Percentiles rank a stretch among this genome's conserved stretches.
Conservation (phyloP, 2,888 invertebrate species). For the Taphrorychus bicolor region DNA sequence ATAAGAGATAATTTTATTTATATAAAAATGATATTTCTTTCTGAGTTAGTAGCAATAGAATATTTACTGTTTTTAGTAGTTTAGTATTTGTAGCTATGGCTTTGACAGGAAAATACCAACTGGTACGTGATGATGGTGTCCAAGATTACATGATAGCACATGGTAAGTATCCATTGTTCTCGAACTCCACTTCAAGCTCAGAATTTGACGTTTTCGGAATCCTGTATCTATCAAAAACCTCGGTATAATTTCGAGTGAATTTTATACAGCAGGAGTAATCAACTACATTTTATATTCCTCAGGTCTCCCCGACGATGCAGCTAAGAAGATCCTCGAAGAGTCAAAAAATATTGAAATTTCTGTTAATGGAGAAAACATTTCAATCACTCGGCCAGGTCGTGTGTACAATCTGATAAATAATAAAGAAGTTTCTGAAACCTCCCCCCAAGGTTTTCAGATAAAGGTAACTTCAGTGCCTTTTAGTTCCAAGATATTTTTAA, state of each 20-base stretch:
- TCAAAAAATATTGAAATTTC: slow-evolving; percentile 8
- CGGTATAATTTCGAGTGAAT: no score
- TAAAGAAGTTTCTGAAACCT: slow-evolving; percentile 1
- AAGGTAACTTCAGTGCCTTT: slow-evolving; percentile 2
- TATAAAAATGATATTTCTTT: slow-evolving; percentile 1
- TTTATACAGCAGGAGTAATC: no score
- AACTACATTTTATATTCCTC: no score
- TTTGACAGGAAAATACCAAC: slow-evolving; percentile 19
- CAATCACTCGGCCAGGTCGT: neutral
- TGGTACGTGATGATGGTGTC: slow-evolving; percentile 18
- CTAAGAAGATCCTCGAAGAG: neutral
- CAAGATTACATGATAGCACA: slow-evolving; percentile 18
- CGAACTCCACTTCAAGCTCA: no score
- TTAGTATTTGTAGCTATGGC: slow-evolving; percentile 3
- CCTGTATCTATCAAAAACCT: no score
- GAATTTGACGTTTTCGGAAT: no score
- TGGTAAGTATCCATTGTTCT: slow-evolving; percentile 17
- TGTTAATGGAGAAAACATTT: slow-evolving; percentile 5
- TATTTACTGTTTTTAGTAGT: neutral
- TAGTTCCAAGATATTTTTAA: neutral
- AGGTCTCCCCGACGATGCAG: slow-evolving; percentile 6
- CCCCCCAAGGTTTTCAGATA: slow-evolving; percentile 3
- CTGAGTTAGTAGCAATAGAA: neutral
- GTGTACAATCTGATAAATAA: neutral
- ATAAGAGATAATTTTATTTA: neutral